Percentiles rank a stretch among this genome's conserved stretches.
Evolutionary conservation across 2,113 vertebrate species (phyloP).

Genomic region (Cinclus mexicanus): DNA sequence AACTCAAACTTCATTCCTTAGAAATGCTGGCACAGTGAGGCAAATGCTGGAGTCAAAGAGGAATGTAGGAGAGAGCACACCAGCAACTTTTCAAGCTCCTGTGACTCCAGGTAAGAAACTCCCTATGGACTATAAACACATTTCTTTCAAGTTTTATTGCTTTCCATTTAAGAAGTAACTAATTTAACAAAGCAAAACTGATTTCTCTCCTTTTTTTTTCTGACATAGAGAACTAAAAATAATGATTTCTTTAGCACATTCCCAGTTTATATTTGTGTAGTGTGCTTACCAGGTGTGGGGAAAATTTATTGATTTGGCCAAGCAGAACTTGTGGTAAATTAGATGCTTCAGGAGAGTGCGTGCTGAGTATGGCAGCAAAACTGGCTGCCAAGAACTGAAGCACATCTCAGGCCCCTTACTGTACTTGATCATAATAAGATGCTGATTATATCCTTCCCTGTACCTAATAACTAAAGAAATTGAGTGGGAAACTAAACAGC

Average conservation of each 20-base stretch:
- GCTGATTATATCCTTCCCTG: neutral
- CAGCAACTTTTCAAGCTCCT: conserved; percentile 67
- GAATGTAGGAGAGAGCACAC: conserved; percentile 65
- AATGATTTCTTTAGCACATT: neutral
- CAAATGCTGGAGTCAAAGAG: conserved; percentile 82
- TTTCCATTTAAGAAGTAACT: neutral
- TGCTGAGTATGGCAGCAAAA: neutral
- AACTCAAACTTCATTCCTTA: conserved; percentile 40
- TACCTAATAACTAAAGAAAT: neutral
- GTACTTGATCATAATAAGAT: neutral
- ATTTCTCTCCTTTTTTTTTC: neutral
- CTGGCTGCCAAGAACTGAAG: neutral
- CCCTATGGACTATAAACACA: neutral
- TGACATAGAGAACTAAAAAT: neutral
- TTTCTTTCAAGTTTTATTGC: neutral
- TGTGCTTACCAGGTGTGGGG: neutral
- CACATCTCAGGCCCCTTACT: accelerated
- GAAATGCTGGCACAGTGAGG: conserved; percentile 77
- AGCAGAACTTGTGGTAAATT: neutral
- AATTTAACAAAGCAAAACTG: neutral
- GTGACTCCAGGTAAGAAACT: conserved; percentile 71
- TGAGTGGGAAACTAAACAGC: neutral
- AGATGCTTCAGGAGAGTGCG: neutral
- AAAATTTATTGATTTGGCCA: neutral
- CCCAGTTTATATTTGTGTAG: neutral